Percentiles rank a stretch among this genome's conserved stretches.
phyloP scores from a whole-genome alignment of 2,888 invertebrate genomes.

The Callimorpha dominula region DNA sequence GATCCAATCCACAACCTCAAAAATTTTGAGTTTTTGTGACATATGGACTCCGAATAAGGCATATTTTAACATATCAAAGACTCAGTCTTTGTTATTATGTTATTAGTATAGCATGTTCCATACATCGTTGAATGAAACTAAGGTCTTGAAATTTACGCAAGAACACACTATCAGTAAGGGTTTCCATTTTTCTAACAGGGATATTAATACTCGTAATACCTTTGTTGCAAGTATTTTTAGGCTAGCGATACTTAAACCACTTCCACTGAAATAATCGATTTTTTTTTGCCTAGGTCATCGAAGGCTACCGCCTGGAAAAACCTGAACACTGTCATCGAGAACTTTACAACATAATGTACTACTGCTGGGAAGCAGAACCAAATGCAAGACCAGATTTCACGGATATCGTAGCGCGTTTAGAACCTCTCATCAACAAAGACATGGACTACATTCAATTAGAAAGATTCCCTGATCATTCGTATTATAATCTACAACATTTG shows the following conservation, averaged over 20 bases:
- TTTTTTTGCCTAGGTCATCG: slow-evolving; percentile 89
- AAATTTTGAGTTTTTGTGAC: too few species aligned
- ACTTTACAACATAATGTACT: slow-evolving; percentile 97
- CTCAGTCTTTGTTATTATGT: too few species aligned
- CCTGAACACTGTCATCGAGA: slow-evolving; percentile 97
- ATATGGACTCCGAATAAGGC: too few species aligned
- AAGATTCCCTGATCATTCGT: slow-evolving; percentile 96
- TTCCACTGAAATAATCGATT: neutral
- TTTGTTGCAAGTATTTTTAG: too few species aligned
- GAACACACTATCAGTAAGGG: too few species aligned
- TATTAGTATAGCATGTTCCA: too few species aligned
- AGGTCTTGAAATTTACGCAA: too few species aligned
- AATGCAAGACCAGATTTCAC: slow-evolving; percentile 94
- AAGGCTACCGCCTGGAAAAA: slow-evolving; percentile 96
- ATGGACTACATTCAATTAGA: slow-evolving; percentile 97
- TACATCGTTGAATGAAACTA: too few species aligned
- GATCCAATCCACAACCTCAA: too few species aligned
- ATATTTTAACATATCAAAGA: too few species aligned
- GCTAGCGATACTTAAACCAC: neutral
- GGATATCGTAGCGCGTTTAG: slow-evolving; percentile 93
- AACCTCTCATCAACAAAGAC: slow-evolving; percentile 94
- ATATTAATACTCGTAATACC: too few species aligned
- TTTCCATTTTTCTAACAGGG: too few species aligned
- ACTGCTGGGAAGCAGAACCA: slow-evolving; percentile 97
- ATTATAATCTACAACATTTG: slow-evolving; percentile 94